phyloP scores from a whole-genome alignment of 2,113 vertebrate species.

The Plectropomus leopardus region DNA sequence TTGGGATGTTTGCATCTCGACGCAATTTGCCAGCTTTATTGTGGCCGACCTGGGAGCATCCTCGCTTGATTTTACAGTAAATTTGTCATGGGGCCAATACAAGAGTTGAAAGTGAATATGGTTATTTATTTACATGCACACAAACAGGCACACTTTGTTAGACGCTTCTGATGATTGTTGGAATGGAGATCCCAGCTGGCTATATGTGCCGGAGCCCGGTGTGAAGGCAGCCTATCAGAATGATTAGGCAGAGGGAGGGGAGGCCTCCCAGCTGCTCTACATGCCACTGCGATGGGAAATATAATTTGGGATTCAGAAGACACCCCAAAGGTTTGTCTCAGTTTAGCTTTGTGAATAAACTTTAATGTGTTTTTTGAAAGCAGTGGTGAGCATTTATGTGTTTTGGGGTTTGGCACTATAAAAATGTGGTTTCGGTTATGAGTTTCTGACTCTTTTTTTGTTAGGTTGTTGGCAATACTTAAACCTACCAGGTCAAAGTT shows the following conservation, averaged over 20 bases:
- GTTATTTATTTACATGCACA: constrained; percentile 77
- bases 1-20: constrained; percentile 84
- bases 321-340: constrained; percentile 12
- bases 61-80: constrained; percentile 79
- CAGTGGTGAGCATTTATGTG: background rate
- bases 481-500: background rate
- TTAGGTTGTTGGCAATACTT: too few relatives aligned
- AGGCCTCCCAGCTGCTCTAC: constrained; percentile 45
- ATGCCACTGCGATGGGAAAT: constrained; percentile 37
- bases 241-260: constrained; percentile 49
- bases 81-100: constrained; percentile 80
- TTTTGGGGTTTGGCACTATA: background rate
- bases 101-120: constrained; percentile 76
- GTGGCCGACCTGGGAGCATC: constrained; percentile 71
- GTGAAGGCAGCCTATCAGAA: constrained; percentile 62
- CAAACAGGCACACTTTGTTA: constrained; percentile 60
- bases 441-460: background rate
- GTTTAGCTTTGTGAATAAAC: constrained; percentile 16
- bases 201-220: constrained; percentile 46
- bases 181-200: constrained; percentile 69
- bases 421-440: background rate
- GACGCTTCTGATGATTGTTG: constrained; percentile 56
- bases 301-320: constrained; percentile 18
- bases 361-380: constrained; percentile 30
- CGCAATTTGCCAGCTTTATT: constrained; percentile 83